phyloP scores from a whole-genome alignment of 1,140 invertebrate species.

The Drosophila mauritiana region DNA sequence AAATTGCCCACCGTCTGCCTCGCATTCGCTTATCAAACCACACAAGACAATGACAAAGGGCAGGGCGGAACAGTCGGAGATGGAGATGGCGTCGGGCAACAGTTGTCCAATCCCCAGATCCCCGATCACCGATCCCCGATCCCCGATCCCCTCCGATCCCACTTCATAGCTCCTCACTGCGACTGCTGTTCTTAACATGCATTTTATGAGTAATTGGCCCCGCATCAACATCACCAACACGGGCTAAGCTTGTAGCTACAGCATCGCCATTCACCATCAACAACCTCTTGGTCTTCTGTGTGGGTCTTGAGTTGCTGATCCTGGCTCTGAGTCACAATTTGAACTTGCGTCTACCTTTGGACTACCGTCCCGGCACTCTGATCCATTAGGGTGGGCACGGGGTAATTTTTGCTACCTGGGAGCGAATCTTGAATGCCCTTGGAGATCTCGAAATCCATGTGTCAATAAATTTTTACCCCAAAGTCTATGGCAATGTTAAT shows the following conservation, averaged over 20 bases:
- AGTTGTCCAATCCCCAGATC: constrained; percentile 65
- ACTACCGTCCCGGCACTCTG: constrained; percentile 64
- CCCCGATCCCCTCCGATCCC: not conserved
- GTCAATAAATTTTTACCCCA: not conserved
- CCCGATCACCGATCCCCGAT: constrained; percentile 12
- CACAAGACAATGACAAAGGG: constrained; percentile 82
- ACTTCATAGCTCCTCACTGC: constrained; percentile 4
- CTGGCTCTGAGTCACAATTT: constrained; percentile 44
- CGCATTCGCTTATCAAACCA: constrained; percentile 63
- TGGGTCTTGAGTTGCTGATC: constrained; percentile 35
- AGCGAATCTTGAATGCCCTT: constrained; percentile 43
- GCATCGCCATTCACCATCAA: constrained; percentile 25
- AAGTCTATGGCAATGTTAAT: not conserved
- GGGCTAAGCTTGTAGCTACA: constrained; percentile 25
- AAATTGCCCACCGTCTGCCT: constrained; percentile 69
- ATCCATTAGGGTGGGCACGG: constrained; percentile 74
- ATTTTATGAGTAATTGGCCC: constrained; percentile 84
- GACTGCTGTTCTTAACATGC: constrained; percentile 74
- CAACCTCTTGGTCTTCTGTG: constrained; percentile 23
- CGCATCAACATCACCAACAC: constrained; percentile 68
- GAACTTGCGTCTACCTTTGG: constrained; percentile 54
- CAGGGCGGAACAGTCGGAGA: constrained; percentile 44
- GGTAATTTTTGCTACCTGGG: constrained; percentile 5
- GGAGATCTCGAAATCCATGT: not conserved
- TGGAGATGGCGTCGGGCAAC: constrained; percentile 67